Base-by-base conservation (phyloP, 2,113 vertebrate genomes). In the Daphoenositta chrysoptera region DNA sequence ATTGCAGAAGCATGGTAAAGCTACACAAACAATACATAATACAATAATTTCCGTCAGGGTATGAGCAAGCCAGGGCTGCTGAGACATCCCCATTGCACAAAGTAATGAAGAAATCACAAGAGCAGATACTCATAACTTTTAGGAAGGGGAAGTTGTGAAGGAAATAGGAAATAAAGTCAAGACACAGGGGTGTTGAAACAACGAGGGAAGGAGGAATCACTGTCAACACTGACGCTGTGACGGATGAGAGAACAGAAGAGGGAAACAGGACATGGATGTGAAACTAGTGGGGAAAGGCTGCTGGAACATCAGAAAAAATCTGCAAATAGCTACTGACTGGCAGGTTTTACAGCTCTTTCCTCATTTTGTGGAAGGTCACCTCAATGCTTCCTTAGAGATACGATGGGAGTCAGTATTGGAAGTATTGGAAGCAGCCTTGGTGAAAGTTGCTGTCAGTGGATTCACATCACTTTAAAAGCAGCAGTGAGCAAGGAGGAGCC, bases 81-180 rank as follows among this genome's bases (percentile, higher is more conserved):
- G 88, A 84, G 79, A 63, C 75, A 83, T 80, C 40, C 40, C 30
- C 24, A 58, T 81, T 95, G 76, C 90, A 92, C 39, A 92, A 86
- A 89, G 42, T 17, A 30, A 83, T 93, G 83, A 92, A 88, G 94
- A 96, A 88, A 96, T 88, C 63, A 17, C 68, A 51, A 23, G 16
- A 78, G 64, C 3, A 18, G 33, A 44, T 39, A 63, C 35, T 83
- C 47, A 30, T 6, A 42, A 19, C 26, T 63, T 92, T 70, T 51
- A 85, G 54, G 70, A 88, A 90, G 68, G 21, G 76, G 90, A 94
- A 94, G 42, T 35, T 42, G 26, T 22, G 39, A 81, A 93, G 69
- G 83, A 93, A 86, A 80, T 58, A 47, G 88, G 72, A 95, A 95
- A 83, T 83, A 81, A 77, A 68, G 15, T 72, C 39, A 68, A 90